Conservation (phyloP, 2,888 invertebrate genomes). For the Mycalesis mineus region DNA sequence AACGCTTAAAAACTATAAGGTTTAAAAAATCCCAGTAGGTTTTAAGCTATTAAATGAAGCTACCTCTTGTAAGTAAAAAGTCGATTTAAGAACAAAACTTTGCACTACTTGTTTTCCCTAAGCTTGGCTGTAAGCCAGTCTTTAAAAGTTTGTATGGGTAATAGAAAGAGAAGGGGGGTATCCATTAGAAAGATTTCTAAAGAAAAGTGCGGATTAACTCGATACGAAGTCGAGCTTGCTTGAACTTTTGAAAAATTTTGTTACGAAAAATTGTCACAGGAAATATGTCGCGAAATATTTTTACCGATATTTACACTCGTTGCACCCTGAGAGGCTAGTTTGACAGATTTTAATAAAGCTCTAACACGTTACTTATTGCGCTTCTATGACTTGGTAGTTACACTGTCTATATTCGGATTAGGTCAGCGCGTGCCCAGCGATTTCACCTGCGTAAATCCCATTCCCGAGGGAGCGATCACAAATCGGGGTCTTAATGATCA, state of each 20-base stretch:
- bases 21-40: not conserved
- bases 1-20: too few relatives aligned
- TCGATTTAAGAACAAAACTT: conserved; percentile 20
- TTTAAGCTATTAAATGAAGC: conserved; percentile 8
- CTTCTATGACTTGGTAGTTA: too few relatives aligned
- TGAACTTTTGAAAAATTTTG: not conserved
- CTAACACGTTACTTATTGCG: too few relatives aligned
- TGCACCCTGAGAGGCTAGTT: too few relatives aligned
- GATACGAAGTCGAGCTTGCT: not conserved
- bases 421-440: too few relatives aligned
- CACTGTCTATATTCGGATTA: too few relatives aligned
- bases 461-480: too few relatives aligned
- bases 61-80: conserved; percentile 11
- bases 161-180: conserved; percentile 12
- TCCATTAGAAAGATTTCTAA: conserved; percentile 7
- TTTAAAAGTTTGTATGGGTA: conserved; percentile 17
- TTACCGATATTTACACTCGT: too few relatives aligned
- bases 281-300: not conserved
- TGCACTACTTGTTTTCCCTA: conserved; percentile 9
- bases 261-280: not conserved
- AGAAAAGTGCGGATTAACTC: conserved; percentile 2
- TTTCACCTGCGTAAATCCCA: too few relatives aligned
- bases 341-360: too few relatives aligned
- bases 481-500: too few relatives aligned
- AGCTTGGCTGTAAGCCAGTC: conserved; percentile 13